Evolutionary conservation across 2,888 invertebrate genomes (phyloP).

Genomic region (Monochamus alternatus): DNA sequence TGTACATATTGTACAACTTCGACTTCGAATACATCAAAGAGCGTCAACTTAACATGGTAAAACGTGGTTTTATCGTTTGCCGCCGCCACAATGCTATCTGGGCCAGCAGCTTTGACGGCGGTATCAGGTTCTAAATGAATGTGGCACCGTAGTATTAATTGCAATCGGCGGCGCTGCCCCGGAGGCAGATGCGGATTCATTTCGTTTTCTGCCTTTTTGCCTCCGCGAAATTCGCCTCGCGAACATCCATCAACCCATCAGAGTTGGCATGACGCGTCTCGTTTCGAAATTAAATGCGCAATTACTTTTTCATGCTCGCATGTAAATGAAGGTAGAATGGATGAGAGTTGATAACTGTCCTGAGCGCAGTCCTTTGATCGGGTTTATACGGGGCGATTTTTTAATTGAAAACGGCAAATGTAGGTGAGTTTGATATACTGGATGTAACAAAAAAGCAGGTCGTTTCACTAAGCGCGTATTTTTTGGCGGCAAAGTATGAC

Average conservation of each 20-base stretch:
- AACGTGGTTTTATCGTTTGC: background rate
- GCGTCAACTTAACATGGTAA: background rate
- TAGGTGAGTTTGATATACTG: too few species aligned
- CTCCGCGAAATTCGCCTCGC: conserved; percentile 24
- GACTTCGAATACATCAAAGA: background rate
- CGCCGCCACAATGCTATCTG: conserved; percentile 28
- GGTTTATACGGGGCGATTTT: too few species aligned
- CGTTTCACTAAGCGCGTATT: too few species aligned
- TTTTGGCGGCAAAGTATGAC: too few species aligned
- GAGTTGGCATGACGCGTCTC: background rate
- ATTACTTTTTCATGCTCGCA: conserved; percentile 9
- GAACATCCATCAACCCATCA: conserved; percentile 38
- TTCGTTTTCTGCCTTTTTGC: conserved; percentile 27
- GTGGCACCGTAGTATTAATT: conserved; percentile 55
- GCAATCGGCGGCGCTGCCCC: conserved; percentile 53
- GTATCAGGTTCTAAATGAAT: conserved; percentile 46
- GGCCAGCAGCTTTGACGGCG: conserved; percentile 32
- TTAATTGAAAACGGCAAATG: too few species aligned
- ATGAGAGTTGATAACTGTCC: too few species aligned
- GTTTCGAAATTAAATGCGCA: conserved; percentile 31
- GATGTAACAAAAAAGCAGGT: too few species aligned
- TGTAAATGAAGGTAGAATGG: conserved; percentile 11
- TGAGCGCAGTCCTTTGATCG: too few species aligned
- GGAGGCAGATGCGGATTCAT: conserved; percentile 41
- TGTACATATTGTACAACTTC: background rate